Evolutionary conservation across 2,797 vertebrate genomes (phyloP).

Genomic region (Catamblyrhynchus diadema): DNA sequence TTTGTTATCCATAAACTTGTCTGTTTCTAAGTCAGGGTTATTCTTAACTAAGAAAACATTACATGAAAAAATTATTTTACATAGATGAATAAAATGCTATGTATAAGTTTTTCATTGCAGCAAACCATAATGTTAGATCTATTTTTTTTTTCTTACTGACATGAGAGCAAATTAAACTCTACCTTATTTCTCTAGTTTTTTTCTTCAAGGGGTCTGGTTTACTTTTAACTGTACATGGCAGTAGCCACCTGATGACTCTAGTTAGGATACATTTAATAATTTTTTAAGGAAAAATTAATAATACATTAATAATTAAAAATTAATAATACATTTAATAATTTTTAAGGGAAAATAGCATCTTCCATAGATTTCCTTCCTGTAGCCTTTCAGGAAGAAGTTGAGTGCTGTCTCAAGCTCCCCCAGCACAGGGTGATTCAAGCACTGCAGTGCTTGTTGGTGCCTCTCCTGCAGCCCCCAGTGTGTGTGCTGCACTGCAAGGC

Average conservation of each 20-base stretch:
- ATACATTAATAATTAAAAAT: too few relatives aligned
- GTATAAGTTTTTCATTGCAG: neutral
- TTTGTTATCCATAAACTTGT: neutral
- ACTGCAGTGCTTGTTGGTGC: neutral
- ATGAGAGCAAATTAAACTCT: neutral
- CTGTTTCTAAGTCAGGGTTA: neutral
- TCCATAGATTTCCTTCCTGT: neutral
- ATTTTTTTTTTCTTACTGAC: neutral
- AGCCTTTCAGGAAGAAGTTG: neutral
- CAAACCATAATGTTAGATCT: neutral
- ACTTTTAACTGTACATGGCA: neutral
- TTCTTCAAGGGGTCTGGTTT: neutral
- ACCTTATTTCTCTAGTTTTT: neutral
- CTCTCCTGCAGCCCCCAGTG: neutral
- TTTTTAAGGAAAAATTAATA: neutral
- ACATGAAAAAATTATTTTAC: neutral
- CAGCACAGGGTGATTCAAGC: neutral
- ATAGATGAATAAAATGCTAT: neutral
- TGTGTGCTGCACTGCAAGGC: neutral
- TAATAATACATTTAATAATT: neutral
- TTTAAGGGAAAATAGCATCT: neutral
- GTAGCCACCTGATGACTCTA: neutral
- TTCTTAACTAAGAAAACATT: neutral
- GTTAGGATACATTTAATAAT: neutral
- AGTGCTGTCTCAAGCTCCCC: rapidly evolving